Evolutionary conservation across 2,113 vertebrate genomes (phyloP).

Genomic region (Plectropomus leopardus): DNA sequence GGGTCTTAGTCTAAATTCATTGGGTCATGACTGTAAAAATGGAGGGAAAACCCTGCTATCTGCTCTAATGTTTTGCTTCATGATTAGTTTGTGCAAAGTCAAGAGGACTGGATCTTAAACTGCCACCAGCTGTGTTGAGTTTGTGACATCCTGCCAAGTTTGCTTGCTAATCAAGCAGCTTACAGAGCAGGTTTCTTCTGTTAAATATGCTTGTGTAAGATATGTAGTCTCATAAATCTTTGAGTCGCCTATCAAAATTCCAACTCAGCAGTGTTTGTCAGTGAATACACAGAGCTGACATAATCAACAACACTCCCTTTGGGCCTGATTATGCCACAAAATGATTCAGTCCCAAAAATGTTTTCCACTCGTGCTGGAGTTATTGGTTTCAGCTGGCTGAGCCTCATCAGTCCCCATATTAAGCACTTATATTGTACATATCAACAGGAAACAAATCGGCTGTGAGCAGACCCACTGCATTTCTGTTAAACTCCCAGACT

Average conservation of each 20-base stretch:
- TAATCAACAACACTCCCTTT: slow-evolving; percentile 59
- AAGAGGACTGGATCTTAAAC: slow-evolving; percentile 38
- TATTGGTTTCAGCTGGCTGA: slow-evolving; percentile 64
- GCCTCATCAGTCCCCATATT: slow-evolving; percentile 42
- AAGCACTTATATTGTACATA: slow-evolving; percentile 26
- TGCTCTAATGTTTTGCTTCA: slow-evolving; percentile 24
- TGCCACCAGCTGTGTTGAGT: slow-evolving; percentile 55
- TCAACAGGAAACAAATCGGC: slow-evolving; percentile 57
- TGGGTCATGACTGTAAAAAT: slow-evolving; percentile 24
- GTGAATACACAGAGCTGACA: slow-evolving; percentile 49
- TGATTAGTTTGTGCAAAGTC: slow-evolving; percentile 25
- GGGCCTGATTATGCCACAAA: slow-evolving; percentile 46
- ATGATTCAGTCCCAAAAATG: slow-evolving; percentile 33
- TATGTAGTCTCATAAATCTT: slow-evolving; percentile 51
- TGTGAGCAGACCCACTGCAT: slow-evolving; percentile 16
- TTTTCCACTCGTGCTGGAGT: slow-evolving; percentile 45
- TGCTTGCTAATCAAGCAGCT: slow-evolving; percentile 44
- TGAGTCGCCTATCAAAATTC: slow-evolving; percentile 34
- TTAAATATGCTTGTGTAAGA: slow-evolving; percentile 51
- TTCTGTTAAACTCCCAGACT: slow-evolving; percentile 40
- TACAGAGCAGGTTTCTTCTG: slow-evolving; percentile 25
- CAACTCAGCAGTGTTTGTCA: slow-evolving; percentile 61
- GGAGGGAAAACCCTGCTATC: slow-evolving; percentile 6
- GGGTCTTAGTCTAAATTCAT: slow-evolving; percentile 43
- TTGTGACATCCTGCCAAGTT: slow-evolving; percentile 42